A percentile compares a stretch with the other conserved stretches of the same genome.
phyloP scores from a whole-genome alignment of 2,888 invertebrate genomes.

The Rhingia rostrata region DNA sequence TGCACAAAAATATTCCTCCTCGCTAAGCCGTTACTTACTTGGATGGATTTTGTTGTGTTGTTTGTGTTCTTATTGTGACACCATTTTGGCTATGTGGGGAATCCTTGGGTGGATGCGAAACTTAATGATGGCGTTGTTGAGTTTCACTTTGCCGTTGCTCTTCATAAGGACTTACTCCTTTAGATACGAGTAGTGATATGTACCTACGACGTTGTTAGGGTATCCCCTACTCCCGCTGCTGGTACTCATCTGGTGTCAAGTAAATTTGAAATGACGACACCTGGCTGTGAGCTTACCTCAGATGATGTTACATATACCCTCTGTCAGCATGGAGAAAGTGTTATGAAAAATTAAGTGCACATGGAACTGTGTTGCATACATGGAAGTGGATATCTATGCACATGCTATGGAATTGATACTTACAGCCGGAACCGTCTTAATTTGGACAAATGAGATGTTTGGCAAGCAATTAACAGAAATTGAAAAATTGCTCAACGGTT shows the following conservation, averaged over 20 bases:
- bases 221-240: neutral
- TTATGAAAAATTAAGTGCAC: neutral
- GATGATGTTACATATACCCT: conserved; percentile 23
- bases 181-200: neutral
- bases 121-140: conserved; percentile 34
- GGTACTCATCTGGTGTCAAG: conserved; percentile 30
- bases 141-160: conserved; percentile 22
- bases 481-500: no score
- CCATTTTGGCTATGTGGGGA: conserved; percentile 32
- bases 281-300: conserved; percentile 37
- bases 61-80: conserved; percentile 38
- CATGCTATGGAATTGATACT: no score
- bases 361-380: neutral
- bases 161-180: conserved; percentile 24
- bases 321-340: conserved; percentile 28
- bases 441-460: no score
- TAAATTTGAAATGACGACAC: conserved; percentile 50
- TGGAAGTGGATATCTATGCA: no score
- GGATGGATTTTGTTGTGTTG: neutral
- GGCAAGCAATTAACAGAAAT: no score
- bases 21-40: conserved; percentile 14
- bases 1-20: conserved; percentile 27
- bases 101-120: conserved; percentile 45
- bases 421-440: no score
- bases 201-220: neutral